These are phyloP conservation scores for Omphaloscelis lunosa DNA, from an alignment of 2,888 invertebrate genomes.

Conservation along the genomic window DNA sequence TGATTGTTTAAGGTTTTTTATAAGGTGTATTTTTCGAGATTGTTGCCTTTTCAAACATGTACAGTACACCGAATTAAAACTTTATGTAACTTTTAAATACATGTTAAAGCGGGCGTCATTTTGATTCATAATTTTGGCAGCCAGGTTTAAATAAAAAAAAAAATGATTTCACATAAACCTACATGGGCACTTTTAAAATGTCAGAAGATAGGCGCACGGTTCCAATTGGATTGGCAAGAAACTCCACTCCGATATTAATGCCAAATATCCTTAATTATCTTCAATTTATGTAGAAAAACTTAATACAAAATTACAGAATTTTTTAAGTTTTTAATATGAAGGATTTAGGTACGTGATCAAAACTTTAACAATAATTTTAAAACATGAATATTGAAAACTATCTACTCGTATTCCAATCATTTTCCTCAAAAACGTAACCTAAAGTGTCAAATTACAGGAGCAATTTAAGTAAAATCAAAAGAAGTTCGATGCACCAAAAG, in stretches of 20 bases:
- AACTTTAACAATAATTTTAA: neutral
- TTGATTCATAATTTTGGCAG: neutral
- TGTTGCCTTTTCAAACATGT: neutral
- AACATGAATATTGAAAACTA: neutral
- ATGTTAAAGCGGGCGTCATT: neutral
- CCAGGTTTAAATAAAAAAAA: too few species aligned
- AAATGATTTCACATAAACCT: too few species aligned
- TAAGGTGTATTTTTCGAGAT: neutral
- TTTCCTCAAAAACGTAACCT: neutral
- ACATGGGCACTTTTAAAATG: too few species aligned
- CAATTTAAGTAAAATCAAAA: slow-evolving; percentile 27
- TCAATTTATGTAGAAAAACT: neutral
- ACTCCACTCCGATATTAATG: too few species aligned
- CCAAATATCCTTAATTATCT: too few species aligned
- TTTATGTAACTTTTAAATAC: neutral
- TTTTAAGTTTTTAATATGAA: too few species aligned
- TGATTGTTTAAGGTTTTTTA: neutral
- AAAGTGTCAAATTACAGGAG: slow-evolving; percentile 10
- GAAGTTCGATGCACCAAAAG: slow-evolving; percentile 18
- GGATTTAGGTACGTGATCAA: too few species aligned
- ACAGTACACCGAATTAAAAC: neutral
- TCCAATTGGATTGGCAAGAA: too few species aligned
- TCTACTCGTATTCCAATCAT: too few species aligned
- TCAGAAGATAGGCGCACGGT: too few species aligned
- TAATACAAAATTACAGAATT: too few species aligned